These are phyloP conservation scores for Melanogrammus aeglefinus DNA, from an alignment of 2,797 vertebrate genomes.

Conservation along the genomic window DNA sequence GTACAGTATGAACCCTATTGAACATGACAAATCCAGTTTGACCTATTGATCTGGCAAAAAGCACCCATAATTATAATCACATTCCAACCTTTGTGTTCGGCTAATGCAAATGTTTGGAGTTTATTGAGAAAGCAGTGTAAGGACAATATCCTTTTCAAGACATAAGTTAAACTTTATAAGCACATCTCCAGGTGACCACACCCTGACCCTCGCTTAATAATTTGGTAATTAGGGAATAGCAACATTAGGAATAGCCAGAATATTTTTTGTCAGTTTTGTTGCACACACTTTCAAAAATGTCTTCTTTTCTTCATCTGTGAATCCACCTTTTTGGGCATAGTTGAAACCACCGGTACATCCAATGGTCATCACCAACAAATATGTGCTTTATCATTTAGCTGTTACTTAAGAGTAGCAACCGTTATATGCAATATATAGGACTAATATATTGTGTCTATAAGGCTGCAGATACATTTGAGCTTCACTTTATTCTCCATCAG, in stretches of 20 bases:
- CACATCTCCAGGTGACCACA: slow-evolving; percentile 75
- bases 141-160: slow-evolving; percentile 48
- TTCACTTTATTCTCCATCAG: slow-evolving; percentile 31
- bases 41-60: slow-evolving; percentile 50
- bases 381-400: slow-evolving; percentile 44
- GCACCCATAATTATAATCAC: slow-evolving; percentile 39
- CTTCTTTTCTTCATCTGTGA: slow-evolving; percentile 63
- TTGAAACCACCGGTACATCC: slow-evolving; percentile 55
- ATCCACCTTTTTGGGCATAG: slow-evolving; percentile 52
- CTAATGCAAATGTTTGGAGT: slow-evolving; percentile 49
- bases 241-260: slow-evolving; percentile 41
- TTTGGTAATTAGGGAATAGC: slow-evolving; percentile 31
- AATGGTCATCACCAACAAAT: slow-evolving; percentile 47
- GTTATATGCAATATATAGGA: slow-evolving; percentile 32
- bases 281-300: slow-evolving; percentile 38
- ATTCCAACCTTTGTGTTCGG: slow-evolving; percentile 32
- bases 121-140: slow-evolving; percentile 83
- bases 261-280: slow-evolving; percentile 51
- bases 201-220: slow-evolving; percentile 61
- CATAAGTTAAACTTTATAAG: slow-evolving; percentile 54
- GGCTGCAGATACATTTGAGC: slow-evolving; percentile 29
- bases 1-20: slow-evolving; percentile 85
- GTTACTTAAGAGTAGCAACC: slow-evolving; percentile 35
- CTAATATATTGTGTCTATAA: slow-evolving; percentile 38
- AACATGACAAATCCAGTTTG: slow-evolving; percentile 73